Conservation (phyloP, 2,888 invertebrate genomes). For the Ectobius pallidus region DNA sequence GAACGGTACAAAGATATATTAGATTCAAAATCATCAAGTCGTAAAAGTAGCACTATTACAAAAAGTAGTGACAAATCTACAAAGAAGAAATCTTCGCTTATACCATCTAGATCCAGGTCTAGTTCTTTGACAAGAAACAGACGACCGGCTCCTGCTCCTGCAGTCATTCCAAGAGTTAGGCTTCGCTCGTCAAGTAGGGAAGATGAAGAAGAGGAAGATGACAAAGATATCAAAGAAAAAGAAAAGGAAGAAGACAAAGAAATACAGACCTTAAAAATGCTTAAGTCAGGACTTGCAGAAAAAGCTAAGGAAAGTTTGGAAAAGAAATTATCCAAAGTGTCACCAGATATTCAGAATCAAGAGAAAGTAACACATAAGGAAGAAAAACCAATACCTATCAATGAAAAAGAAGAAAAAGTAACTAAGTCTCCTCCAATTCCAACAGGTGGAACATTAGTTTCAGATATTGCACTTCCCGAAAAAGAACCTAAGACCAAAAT, state of each 20-base stretch:
- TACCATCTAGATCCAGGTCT: slow-evolving; percentile 38
- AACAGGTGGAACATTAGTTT: slow-evolving; percentile 23
- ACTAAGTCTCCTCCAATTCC: not conserved
- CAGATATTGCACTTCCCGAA: slow-evolving; percentile 40
- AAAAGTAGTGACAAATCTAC: slow-evolving; percentile 51
- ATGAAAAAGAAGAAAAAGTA: slow-evolving; percentile 22
- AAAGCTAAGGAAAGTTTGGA: slow-evolving; percentile 74
- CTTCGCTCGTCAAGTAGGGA: slow-evolving; percentile 53
- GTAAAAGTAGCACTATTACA: slow-evolving; percentile 56
- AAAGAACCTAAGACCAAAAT: slow-evolving; percentile 29
- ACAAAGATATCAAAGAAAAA: slow-evolving; percentile 60
- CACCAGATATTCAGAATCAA: slow-evolving; percentile 31
- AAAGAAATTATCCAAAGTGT: slow-evolving; percentile 56
- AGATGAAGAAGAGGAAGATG: slow-evolving; percentile 59
- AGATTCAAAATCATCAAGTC: slow-evolving; percentile 59
- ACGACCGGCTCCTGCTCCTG: slow-evolving; percentile 54
- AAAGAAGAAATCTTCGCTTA: slow-evolving; percentile 39
- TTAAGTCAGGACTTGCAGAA: slow-evolving; percentile 68
- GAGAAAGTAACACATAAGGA: slow-evolving; percentile 19
- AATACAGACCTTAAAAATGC: slow-evolving; percentile 67
- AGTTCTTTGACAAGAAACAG: slow-evolving; percentile 55
- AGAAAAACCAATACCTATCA: not conserved
- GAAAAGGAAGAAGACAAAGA: slow-evolving; percentile 71
- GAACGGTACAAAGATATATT: slow-evolving; percentile 71
- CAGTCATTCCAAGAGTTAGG: slow-evolving; percentile 57